phyloP scores from a whole-genome alignment of 1,140 invertebrate genomes.

The Dolichoris vasculosae region DNA sequence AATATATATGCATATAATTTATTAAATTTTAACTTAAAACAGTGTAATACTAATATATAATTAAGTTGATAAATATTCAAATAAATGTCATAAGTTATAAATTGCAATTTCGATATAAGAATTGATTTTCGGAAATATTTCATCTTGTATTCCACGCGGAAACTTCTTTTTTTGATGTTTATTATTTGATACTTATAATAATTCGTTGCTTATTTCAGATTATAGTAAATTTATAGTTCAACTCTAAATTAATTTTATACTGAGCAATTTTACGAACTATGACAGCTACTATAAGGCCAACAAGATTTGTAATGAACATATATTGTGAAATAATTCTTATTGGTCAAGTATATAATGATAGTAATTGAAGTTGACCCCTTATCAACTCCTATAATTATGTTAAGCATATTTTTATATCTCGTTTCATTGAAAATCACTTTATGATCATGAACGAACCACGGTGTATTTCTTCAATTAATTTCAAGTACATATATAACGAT shows the following conservation, averaged over 20 bases:
- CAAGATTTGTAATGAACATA: not conserved
- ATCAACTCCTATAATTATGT: not conserved
- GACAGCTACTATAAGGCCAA: not conserved
- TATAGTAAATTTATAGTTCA: not conserved
- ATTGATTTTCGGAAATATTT: not conserved
- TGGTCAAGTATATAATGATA: not conserved
- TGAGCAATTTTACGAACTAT: not conserved
- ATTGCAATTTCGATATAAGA: not conserved
- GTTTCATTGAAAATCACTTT: not conserved
- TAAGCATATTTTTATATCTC: not conserved
- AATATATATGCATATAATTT: not conserved
- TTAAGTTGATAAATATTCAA: not conserved
- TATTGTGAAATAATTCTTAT: not conserved
- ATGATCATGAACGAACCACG: not conserved
- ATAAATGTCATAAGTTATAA: not conserved
- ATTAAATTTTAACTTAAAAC: not conserved
- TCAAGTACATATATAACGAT: not conserved
- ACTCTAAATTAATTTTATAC: not conserved
- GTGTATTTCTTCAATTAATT: not conserved
- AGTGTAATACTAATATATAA: not conserved
- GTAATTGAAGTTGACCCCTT: not conserved
- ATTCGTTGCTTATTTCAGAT: not conserved
- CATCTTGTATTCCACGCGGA: not conserved
- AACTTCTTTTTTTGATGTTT: not conserved
- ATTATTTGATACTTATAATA: not conserved